Evolutionary conservation across 2,797 vertebrate species (phyloP).

Genomic region (Coendou prehensilis): DNA sequence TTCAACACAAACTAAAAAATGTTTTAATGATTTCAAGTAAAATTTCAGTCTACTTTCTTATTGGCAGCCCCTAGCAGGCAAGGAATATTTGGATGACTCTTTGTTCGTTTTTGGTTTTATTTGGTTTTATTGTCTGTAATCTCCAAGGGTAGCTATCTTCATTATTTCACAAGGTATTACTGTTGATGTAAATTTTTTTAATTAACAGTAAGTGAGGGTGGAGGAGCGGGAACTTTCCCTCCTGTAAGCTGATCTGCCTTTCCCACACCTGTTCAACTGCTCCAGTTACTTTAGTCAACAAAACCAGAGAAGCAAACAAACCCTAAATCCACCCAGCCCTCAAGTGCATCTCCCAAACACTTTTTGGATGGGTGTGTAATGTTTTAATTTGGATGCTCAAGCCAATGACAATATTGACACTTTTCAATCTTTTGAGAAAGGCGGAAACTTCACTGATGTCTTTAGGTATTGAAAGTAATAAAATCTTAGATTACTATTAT

Average conservation of each 20-base stretch:
- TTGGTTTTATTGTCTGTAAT: neutral
- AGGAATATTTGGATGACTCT: neutral
- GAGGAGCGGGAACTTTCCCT: neutral
- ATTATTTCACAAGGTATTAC: neutral
- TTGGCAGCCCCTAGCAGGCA: neutral
- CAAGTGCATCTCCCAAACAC: neutral
- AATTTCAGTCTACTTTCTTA: neutral
- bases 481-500: neutral
- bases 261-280: slow-evolving; percentile 62
- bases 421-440: slow-evolving; percentile 1
- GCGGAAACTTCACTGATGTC: neutral
- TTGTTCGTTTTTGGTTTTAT: neutral
- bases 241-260: neutral
- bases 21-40: neutral
- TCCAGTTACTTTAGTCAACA: neutral
- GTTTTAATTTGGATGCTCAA: slow-evolving; percentile 1
- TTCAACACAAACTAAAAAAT: neutral
- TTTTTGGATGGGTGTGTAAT: neutral
- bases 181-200: slow-evolving; percentile 26
- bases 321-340: neutral
- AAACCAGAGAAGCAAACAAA: slow-evolving; percentile 9
- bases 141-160: neutral
- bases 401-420: neutral
- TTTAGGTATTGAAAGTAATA: slow-evolving; percentile 28
- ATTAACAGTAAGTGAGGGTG: neutral